Evolutionary conservation across 2,113 vertebrate genomes (phyloP).

Genomic region (Cricetomys ansorgei): DNA sequence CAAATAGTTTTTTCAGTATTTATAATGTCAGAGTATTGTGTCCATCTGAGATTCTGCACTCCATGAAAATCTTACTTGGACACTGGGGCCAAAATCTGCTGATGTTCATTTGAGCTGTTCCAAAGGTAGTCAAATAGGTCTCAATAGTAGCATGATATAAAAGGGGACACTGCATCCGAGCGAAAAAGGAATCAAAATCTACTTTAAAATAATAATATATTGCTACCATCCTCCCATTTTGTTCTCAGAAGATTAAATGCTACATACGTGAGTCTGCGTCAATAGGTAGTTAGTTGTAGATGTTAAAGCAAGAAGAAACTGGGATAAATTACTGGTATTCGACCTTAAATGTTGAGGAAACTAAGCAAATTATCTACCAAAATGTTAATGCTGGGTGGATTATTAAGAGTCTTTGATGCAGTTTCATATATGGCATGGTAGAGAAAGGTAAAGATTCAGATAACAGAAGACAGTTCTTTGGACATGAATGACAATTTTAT

Average conservation of each 20-base stretch:
- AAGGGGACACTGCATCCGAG: conserved; percentile 92
- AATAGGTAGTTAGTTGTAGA: conserved; percentile 89
- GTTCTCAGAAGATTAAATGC: conserved; percentile 89
- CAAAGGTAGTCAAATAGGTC: conserved; percentile 83
- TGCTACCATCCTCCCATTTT: conserved; percentile 91
- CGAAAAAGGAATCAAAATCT: conserved; percentile 84
- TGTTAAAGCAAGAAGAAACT: background rate
- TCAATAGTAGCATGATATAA: conserved; percentile 86
- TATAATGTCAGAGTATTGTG: conserved; percentile 74
- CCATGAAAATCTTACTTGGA: conserved; percentile 64
- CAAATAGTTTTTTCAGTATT: conserved; percentile 74
- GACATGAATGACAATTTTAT: conserved; percentile 65
- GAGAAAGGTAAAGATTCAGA: background rate
- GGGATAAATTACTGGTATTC: accelerated
- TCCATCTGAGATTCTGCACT: conserved; percentile 75
- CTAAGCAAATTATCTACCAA: background rate
- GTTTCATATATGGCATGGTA: background rate
- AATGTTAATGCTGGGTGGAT: background rate
- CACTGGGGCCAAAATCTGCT: conserved; percentile 50
- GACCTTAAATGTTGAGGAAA: background rate
- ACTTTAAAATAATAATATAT: conserved; percentile 91
- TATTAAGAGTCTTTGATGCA: background rate
- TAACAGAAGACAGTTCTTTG: conserved; percentile 42
- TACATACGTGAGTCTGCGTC: conserved; percentile 95
- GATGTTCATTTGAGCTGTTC: conserved; percentile 69